Conservation (phyloP, 2,888 invertebrate genomes). For the Zaprionus lineosus region DNA sequence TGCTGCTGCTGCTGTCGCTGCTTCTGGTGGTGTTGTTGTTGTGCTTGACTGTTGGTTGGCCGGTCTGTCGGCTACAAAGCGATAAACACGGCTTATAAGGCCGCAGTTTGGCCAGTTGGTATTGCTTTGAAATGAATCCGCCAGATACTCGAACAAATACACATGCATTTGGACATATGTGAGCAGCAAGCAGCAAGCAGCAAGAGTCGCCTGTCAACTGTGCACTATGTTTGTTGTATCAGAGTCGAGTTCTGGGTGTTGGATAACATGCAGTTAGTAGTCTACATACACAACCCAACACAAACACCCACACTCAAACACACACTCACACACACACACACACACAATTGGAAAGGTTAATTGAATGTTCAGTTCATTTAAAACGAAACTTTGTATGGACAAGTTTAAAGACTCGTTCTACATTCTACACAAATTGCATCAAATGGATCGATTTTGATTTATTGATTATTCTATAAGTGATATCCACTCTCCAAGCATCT, state of each 20-base stretch:
- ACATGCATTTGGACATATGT: no score
- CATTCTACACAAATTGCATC: no score
- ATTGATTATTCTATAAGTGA: no score
- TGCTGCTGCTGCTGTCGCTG: constrained; percentile 18
- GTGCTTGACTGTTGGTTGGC: constrained; percentile 13
- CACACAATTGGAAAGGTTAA: no score
- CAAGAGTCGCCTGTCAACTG: constrained; percentile 25
- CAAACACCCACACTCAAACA: no score
- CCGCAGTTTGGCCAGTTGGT: constrained; percentile 51
- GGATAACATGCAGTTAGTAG: constrained; percentile 12
- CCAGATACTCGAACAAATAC: constrained; percentile 47
- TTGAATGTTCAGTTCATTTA: background rate
- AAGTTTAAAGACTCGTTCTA: no score
- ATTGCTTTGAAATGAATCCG: constrained; percentile 76
- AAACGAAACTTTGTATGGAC: no score
- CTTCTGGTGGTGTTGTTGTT: constrained; percentile 13
- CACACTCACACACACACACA: no score
- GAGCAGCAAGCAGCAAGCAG: constrained; percentile 44
- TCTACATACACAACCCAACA: constrained; percentile 2
- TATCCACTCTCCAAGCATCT: no score
- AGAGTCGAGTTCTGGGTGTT: constrained; percentile 26
- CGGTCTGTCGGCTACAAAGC: constrained; percentile 59
- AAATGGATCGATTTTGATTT: no score
- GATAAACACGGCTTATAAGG: constrained; percentile 65
- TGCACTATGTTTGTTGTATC: constrained; percentile 20